Evolutionary conservation across 1,140 invertebrate species (phyloP).

Genomic region (Solen grandis): DNA sequence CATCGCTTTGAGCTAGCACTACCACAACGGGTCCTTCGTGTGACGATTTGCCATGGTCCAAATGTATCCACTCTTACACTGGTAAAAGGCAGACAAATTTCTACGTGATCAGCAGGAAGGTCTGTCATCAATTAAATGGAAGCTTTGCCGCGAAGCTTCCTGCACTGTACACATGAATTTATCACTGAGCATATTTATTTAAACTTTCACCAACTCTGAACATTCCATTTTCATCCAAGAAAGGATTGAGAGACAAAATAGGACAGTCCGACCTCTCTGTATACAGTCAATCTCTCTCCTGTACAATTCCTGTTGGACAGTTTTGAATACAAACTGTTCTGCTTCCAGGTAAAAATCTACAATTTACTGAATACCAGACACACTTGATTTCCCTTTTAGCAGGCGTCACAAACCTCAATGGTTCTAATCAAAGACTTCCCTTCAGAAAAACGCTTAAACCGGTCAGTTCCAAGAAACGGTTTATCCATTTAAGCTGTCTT

Average conservation of each 20-base stretch:
- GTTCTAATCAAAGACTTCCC: no score
- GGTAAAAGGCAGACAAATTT: constrained; percentile 12
- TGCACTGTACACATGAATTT: constrained; percentile 35
- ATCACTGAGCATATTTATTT: constrained; percentile 48
- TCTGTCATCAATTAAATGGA: constrained; percentile 34
- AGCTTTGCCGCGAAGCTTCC: constrained; percentile 9
- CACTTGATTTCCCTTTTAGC: no score
- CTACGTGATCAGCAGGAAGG: constrained; percentile 20
- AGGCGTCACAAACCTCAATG: no score
- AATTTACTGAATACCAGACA: no score
- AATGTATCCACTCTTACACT: constrained; percentile 9
- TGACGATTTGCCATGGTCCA: no score
- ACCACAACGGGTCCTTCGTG: no score
- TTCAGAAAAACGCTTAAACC: no score
- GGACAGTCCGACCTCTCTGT: neutral
- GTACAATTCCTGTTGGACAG: neutral
- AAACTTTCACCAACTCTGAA: constrained; percentile 1
- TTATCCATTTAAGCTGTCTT: no score
- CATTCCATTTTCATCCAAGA: constrained; percentile 5
- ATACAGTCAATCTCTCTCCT: neutral
- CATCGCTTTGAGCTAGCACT: no score
- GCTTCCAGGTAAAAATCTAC: no score
- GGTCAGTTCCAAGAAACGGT: no score
- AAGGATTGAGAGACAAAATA: neutral
- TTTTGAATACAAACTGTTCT: constrained; percentile 1